Evolutionary conservation across 2,888 invertebrate genomes (phyloP).

Genomic region (Ennomos erosarius): DNA sequence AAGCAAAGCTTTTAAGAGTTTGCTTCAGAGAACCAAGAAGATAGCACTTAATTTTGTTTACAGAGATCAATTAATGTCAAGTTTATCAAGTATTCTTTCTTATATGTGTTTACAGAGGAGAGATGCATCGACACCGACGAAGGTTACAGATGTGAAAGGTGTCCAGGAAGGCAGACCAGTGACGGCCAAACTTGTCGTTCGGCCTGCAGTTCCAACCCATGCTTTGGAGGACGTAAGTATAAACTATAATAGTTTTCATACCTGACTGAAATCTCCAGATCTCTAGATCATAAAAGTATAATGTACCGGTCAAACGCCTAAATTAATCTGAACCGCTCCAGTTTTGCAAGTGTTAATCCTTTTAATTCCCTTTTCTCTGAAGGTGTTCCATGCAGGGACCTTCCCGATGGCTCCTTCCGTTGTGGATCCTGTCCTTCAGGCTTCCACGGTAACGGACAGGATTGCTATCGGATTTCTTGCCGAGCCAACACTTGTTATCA

Average conservation of each 20-base stretch:
- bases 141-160: slow-evolving; percentile 91
- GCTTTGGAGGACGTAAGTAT: slow-evolving; percentile 71
- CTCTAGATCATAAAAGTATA: too few species aligned
- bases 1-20: too few species aligned
- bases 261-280: too few species aligned
- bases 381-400: slow-evolving; percentile 72
- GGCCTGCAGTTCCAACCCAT: slow-evolving; percentile 88
- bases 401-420: slow-evolving; percentile 84
- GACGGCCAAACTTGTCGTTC: slow-evolving; percentile 91
- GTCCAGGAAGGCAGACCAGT: slow-evolving; percentile 90
- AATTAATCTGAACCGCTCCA: too few species aligned
- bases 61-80: too few species aligned
- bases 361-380: slow-evolving; percentile 3
- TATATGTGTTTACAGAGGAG: slow-evolving; percentile 76
- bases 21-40: too few species aligned
- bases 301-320: too few species aligned
- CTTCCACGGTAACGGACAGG: slow-evolving; percentile 89
- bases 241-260: too few species aligned
- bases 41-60: too few species aligned
- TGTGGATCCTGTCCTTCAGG: slow-evolving; percentile 95
- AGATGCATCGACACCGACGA: slow-evolving; percentile 88
- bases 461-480: slow-evolving; percentile 83
- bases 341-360: too few species aligned
- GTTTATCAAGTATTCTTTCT: too few species aligned
- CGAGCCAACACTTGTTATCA: slow-evolving; percentile 60